A percentile compares a stretch with the other conserved stretches of the same genome.
Conservation (phyloP, 2,113 vertebrate genomes). For the Corvus moneduloides region DNA sequence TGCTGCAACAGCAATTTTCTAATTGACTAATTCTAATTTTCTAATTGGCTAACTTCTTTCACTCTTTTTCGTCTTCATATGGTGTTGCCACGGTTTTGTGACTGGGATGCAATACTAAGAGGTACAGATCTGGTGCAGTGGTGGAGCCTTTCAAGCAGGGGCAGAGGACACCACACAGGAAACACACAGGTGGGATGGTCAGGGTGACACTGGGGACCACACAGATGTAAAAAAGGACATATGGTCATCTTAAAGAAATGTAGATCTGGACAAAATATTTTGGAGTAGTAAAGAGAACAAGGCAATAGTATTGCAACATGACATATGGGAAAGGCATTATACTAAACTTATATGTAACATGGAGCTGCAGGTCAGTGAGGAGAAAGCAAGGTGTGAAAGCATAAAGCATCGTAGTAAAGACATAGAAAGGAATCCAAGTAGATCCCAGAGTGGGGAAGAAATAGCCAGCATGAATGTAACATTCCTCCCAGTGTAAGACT, state of each 20-base stretch:
- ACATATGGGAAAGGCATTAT: background rate
- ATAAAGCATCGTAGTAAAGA: background rate
- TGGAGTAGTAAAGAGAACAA: background rate
- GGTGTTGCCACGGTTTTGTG: background rate
- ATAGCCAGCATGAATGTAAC: background rate
- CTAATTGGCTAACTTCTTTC: background rate
- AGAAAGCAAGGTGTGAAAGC: background rate
- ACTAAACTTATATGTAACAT: background rate
- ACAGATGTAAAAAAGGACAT: background rate
- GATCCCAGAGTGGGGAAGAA: background rate
- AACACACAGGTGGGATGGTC: fast-evolving
- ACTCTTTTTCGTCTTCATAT: background rate
- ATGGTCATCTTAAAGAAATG: background rate
- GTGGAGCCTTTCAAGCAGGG: background rate
- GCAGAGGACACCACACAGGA: fast-evolving
- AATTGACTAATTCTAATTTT: background rate
- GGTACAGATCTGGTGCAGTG: background rate
- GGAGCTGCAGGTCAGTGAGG: background rate
- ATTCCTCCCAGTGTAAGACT: background rate
- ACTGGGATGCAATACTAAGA: background rate
- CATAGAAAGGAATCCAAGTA: background rate
- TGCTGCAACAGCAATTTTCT: background rate
- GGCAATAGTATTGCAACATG: background rate
- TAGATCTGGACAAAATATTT: background rate
- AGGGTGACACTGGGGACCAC: background rate